Percentiles rank a stretch among this genome's conserved stretches.
Evolutionary conservation across 2,113 vertebrate species (phyloP).

Genomic region (Triplophysa tibetana): DNA sequence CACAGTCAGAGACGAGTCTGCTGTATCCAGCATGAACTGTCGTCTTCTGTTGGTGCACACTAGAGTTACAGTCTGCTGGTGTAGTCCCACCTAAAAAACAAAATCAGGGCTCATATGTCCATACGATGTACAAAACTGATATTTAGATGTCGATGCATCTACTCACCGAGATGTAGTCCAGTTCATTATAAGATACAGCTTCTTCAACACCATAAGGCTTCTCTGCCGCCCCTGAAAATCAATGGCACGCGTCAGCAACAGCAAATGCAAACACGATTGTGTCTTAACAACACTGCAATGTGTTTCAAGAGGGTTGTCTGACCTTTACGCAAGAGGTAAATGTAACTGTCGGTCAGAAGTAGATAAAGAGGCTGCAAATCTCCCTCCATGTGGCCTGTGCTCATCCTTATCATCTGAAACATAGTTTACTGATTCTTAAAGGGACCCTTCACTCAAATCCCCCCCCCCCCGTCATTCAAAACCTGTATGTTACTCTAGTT

Average conservation of each 20-base stretch:
- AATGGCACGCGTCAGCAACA: not conserved
- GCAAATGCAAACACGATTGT: not conserved
- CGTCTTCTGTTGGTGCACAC: constrained; percentile 93
- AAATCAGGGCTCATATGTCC: constrained; percentile 11
- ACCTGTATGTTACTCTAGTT: too few relatives aligned
- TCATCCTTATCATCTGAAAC: constrained; percentile 93
- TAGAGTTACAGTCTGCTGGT: constrained; percentile 88
- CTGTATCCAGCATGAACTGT: constrained; percentile 92
- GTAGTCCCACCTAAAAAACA: constrained; percentile 84
- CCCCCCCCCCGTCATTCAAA: too few relatives aligned
- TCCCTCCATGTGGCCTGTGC: constrained; percentile 96
- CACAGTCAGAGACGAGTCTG: constrained; percentile 85
- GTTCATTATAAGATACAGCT: constrained; percentile 90
- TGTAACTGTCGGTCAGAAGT: constrained; percentile 91
- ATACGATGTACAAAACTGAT: not conserved
- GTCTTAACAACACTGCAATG: not conserved
- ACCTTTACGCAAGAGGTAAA: constrained; percentile 97
- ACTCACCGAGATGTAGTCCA: constrained; percentile 96
- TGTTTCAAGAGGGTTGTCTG: constrained; percentile 16
- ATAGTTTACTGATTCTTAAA: not conserved
- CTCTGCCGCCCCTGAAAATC: constrained; percentile 86
- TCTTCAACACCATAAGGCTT: constrained; percentile 97
- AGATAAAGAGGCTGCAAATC: constrained; percentile 92
- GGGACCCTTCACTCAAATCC: too few relatives aligned
- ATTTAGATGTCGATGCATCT: not conserved